Percentiles rank a stretch among this genome's conserved stretches.
These are phyloP conservation scores for Noctua fimbriata DNA, from an alignment of 2,888 invertebrate genomes.

Conservation along the genomic window DNA sequence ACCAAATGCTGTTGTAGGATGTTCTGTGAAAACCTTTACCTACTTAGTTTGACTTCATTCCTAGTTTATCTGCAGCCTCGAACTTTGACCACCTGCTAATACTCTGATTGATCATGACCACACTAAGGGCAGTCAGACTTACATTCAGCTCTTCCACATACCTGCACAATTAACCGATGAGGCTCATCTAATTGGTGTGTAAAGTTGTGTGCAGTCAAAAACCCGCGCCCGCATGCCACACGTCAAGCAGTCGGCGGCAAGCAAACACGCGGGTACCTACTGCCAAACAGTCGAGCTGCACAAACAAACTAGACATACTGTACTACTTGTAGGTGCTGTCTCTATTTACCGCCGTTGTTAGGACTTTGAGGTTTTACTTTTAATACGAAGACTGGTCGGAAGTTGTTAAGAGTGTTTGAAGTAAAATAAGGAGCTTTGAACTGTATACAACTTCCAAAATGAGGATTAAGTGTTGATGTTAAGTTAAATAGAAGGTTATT, in stretches of 20 bases:
- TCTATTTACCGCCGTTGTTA: slow-evolving; percentile 26
- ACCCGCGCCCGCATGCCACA: slow-evolving; percentile 51
- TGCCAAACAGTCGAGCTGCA: not conserved
- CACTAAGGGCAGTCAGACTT: not conserved
- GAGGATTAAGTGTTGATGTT: not conserved
- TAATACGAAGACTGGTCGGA: not conserved
- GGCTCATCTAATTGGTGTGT: slow-evolving; percentile 5
- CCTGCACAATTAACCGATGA: slow-evolving; percentile 15
- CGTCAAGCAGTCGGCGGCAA: slow-evolving; percentile 7
- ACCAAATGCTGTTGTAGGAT: not conserved
- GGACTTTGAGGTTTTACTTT: slow-evolving; percentile 2
- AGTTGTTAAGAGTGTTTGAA: not conserved
- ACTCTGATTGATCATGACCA: not conserved
- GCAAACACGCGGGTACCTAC: slow-evolving; percentile 25
- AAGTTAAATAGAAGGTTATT: not conserved
- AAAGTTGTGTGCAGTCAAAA: slow-evolving; percentile 41
- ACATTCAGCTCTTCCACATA: not conserved
- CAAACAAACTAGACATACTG: slow-evolving; percentile 27
- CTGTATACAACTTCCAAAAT: not conserved
- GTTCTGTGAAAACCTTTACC: not conserved
- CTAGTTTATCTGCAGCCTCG: not conserved
- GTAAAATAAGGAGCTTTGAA: not conserved
- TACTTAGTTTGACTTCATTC: not conserved
- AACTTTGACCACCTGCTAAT: not conserved
- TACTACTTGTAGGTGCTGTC: not conserved